A percentile compares a stretch with the other conserved stretches of the same genome.
phyloP scores from a whole-genome alignment of 2,888 invertebrate species.

The Macrosiphum euphorbiae region DNA sequence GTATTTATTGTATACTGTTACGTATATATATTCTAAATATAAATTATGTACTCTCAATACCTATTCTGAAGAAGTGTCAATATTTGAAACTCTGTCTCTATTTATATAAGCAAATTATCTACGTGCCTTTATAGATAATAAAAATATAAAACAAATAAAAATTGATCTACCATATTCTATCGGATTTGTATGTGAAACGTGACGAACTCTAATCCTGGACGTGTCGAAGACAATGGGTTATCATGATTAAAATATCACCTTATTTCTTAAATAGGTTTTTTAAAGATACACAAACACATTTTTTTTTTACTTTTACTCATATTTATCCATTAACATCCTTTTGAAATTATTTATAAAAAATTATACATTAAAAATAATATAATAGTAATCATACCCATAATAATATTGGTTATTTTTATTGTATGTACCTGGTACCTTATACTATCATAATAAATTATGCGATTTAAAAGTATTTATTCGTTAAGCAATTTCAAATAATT shows the following conservation, averaged over 20 bases:
- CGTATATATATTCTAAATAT: not conserved
- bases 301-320: not conserved
- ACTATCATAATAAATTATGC: not conserved
- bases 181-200: slow-evolving; percentile 17
- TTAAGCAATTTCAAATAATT: not conserved
- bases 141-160: slow-evolving; percentile 33
- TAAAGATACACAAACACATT: not conserved
- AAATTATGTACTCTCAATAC: not conserved
- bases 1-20: not conserved
- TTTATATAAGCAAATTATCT: slow-evolving; percentile 30
- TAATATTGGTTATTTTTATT: not conserved
- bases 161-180: slow-evolving; percentile 2
- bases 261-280: not conserved
- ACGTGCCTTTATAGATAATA: not conserved
- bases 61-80: slow-evolving; percentile 16
- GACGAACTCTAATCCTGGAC: slow-evolving; percentile 18
- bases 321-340: not conserved
- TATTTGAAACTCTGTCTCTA: not conserved
- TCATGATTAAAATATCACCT: not conserved
- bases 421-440: not conserved
- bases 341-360: not conserved
- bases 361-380: not conserved
- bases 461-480: not conserved
- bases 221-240: slow-evolving; percentile 34
- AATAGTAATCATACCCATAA: not conserved